Base-by-base conservation (phyloP, 2,888 invertebrate genomes). In the Pardosa pseudoannulata region DNA sequence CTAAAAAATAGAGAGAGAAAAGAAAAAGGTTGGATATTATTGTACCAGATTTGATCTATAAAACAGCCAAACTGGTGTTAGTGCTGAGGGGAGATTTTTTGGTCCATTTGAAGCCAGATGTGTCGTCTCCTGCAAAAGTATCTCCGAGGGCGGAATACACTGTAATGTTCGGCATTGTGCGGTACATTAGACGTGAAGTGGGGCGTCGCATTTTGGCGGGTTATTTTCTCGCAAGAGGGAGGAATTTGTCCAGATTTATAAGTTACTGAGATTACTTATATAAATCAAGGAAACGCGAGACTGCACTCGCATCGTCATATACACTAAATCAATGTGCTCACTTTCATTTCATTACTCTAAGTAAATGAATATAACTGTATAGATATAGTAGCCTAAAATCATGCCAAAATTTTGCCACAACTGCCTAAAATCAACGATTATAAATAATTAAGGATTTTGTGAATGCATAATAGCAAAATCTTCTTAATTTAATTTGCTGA, bases 221-320 rank as follows among this genome's bases (percentile, higher is more conserved):
- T n/a, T 67, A 50, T 75, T 82, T 76, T 82, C 73, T 74, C 75
- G 74, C 39, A 62, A 65, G 62, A 81, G 74, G 74, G 70, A 76
- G 23, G 71, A 76, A 71, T 75, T 71, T 72, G 76, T 28, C 50
- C n/a, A 29, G 2, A 23, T 56, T 19, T 23, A 23, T 56, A 56
- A 23, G 13, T 16, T 46, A 2, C 41, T 16, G 6, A 16, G 41
- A 46, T 46, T 46, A 46, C 41, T n/a, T 1, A 16, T 46, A 46
- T 46, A 36, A 36, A 36, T 36, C 36, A 36, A 11, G 11, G 16
- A 2, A 46, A 2, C 6, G 2, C 2, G 9, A 6, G 16, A 9
- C 13, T 46, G 16, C 2, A 2, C 16, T 46, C 16, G 16, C 41
- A 13, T 1, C 16, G 16, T 13, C 41, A 16, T 5, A 16, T 46